Evolutionary conservation across 2,888 invertebrate genomes (phyloP).

Genomic region (Meghimatium bilineatum): DNA sequence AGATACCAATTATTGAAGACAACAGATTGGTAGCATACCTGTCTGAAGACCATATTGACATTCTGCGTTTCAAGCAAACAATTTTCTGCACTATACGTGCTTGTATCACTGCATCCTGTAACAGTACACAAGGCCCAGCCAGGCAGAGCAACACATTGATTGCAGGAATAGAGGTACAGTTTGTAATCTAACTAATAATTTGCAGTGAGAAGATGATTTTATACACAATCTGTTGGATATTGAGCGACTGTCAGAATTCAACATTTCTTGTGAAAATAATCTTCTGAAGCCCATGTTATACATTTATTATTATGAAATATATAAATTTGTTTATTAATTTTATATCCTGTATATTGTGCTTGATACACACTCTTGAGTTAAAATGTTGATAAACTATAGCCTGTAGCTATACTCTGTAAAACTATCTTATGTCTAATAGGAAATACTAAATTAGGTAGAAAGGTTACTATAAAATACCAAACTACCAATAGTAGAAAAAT

Average conservation of each 20-base stretch:
- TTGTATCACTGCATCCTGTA: conserved; percentile 53
- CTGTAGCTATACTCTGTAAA: no score
- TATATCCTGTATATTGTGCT: neutral
- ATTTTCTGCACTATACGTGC: conserved; percentile 56
- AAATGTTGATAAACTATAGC: no score
- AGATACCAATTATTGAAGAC: conserved; percentile 21
- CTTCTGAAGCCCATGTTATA: neutral
- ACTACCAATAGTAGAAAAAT: no score
- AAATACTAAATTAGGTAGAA: no score
- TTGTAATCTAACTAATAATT: neutral
- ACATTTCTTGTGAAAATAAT: no score
- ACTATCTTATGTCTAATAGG: no score
- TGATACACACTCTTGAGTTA: no score
- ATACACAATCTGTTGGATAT: no score
- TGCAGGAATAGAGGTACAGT: conserved; percentile 52
- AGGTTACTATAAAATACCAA: no score
- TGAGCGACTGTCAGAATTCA: no score
- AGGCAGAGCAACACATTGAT: conserved; percentile 51
- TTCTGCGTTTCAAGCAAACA: conserved; percentile 44
- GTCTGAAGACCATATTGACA: conserved; percentile 37
- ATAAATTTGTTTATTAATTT: neutral
- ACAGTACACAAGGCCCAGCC: conserved; percentile 55
- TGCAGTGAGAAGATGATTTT: neutral
- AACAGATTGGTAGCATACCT: conserved; percentile 30
- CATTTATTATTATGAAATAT: neutral